phyloP scores from a whole-genome alignment of 2,797 vertebrate genomes.

The Benthosema pterotum region DNA sequence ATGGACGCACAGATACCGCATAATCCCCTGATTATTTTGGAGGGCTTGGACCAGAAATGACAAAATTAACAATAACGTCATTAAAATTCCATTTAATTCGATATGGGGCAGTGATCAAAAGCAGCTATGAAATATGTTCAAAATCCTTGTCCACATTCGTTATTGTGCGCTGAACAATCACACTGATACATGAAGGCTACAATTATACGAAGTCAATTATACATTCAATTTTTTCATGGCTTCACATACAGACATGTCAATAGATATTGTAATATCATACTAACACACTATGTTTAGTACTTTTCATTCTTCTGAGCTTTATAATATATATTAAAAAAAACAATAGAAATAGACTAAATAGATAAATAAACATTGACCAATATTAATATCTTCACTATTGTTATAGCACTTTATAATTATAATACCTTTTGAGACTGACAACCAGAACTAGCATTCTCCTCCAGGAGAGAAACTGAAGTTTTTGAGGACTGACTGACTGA shows the following conservation, averaged over 20 bases:
- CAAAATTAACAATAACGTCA: slow-evolving; percentile 44
- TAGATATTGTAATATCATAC: no score
- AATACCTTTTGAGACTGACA: slow-evolving; percentile 2
- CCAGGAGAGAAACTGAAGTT: slow-evolving; percentile 15
- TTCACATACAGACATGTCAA: no score
- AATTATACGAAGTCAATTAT: no score
- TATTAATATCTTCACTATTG: neutral
- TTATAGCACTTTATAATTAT: neutral
- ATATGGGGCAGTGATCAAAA: slow-evolving; percentile 50
- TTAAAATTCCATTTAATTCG: slow-evolving; percentile 57
- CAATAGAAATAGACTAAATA: no score
- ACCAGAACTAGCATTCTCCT: slow-evolving; percentile 36
- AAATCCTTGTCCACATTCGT: slow-evolving; percentile 25
- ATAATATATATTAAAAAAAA: no score
- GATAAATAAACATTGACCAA: neutral
- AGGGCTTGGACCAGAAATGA: slow-evolving; percentile 38
- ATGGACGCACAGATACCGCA: slow-evolving; percentile 53
- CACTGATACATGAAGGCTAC: neutral
- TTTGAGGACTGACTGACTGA: slow-evolving; percentile 24
- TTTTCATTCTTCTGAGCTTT: no score
- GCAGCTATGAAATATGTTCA: slow-evolving; percentile 35
- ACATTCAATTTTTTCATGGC: no score
- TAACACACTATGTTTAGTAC: no score
- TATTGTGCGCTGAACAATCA: slow-evolving; percentile 19
- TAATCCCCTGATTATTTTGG: slow-evolving; percentile 63